Conservation (phyloP, 2,888 invertebrate genomes). For the Ferrisia virgata region DNA sequence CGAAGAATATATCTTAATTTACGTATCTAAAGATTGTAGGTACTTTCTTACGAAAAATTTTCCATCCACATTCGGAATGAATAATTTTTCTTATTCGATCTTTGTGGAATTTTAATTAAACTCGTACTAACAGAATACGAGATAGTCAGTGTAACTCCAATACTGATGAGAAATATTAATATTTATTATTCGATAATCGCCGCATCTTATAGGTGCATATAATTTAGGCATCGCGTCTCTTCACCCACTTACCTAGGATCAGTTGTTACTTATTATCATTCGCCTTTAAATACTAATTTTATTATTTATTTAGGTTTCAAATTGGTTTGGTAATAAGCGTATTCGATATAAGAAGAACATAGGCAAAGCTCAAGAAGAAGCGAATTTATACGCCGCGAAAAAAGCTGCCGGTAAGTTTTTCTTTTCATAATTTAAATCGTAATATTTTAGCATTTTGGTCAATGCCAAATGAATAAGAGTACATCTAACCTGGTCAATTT, state of each 20-base stretch:
- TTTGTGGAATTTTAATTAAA: not conserved
- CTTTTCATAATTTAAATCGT: too few relatives aligned
- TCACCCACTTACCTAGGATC: too few relatives aligned
- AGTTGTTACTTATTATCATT: not conserved
- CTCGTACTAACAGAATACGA: too few relatives aligned
- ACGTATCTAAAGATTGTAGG: not conserved
- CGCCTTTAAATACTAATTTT: not conserved
- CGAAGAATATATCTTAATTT: not conserved
- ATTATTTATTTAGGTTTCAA: constrained; percentile 76
- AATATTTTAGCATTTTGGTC: too few relatives aligned
- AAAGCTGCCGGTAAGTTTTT: constrained; percentile 78
- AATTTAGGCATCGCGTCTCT: too few relatives aligned
- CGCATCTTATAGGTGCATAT: too few relatives aligned
- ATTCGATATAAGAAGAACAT: constrained; percentile 99
- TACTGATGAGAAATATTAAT: too few relatives aligned
- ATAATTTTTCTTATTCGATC: not conserved
- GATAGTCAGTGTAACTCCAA: not conserved
- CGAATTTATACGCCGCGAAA: constrained; percentile 97
- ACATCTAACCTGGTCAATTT: too few relatives aligned
- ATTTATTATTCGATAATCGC: too few relatives aligned
- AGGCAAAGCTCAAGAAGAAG: constrained; percentile 98
- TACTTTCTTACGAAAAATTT: not conserved
- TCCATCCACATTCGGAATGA: not conserved
- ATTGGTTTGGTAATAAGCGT: constrained; percentile 99
- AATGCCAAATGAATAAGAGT: too few relatives aligned